Evolutionary conservation across 30 jellyfish, hydroid and myxozoan species (phyloP).

Genomic region (Cassiopea andromeda): DNA sequence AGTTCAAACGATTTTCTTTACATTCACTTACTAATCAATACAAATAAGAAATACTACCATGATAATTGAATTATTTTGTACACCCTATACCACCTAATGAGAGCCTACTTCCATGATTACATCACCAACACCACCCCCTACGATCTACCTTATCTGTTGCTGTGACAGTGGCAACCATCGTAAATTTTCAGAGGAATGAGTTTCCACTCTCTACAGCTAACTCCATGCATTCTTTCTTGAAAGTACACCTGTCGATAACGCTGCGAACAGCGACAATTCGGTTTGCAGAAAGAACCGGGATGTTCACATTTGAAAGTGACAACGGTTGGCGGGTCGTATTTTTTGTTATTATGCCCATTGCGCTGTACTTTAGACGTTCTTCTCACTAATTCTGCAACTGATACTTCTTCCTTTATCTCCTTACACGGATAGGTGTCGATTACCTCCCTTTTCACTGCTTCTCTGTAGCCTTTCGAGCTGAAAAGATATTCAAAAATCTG

Average conservation of each 20-base stretch:
- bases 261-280: background rate
- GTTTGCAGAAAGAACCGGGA: background rate
- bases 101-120: no score
- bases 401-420: background rate
- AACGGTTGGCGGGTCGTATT: background rate
- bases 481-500: background rate
- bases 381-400: background rate
- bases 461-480: background rate
- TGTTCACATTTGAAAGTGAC: background rate
- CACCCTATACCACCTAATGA: no score
- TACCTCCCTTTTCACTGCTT: background rate
- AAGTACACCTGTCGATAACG: slow-evolving; percentile 9
- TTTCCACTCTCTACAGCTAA: slow-evolving; percentile 6
- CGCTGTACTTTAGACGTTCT: background rate
- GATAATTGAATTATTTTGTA: no score
- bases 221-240: background rate
- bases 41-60: no score
- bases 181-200: slow-evolving; percentile 2
- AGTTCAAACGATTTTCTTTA: no score
- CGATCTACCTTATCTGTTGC: no score
- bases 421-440: background rate
- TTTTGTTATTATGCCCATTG: background rate
- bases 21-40: no score
- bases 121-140: no score
- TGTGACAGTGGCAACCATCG: slow-evolving; percentile 3